Evolutionary conservation across 2,113 vertebrate species (phyloP), one percentile per base, ranked within the genome.

Genomic region (Cebidichthys violaceus): DNA sequence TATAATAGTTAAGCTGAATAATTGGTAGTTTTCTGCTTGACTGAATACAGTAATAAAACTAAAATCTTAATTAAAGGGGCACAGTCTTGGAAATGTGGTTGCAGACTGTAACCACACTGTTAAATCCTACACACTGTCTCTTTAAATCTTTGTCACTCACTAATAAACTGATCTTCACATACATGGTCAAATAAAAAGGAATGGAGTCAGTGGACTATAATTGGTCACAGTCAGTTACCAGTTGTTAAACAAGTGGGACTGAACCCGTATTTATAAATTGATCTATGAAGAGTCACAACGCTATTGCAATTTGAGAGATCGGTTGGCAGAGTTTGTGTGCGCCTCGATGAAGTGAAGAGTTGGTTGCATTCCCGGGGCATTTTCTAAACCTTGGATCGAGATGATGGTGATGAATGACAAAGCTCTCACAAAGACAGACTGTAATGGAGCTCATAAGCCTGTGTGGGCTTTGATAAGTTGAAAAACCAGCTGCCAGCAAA

Each of bases 391-490:
- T 54, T 22, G 31, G 66, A 65, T 7, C 0, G 0, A 35, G 45
- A 52, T 35, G 47, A 72, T 20, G 47, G 71, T 35, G 61, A 73
- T 64, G 33, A 66, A 62, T 70, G 65, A 35, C 35, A 43, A 68
- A n/a, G n/a, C 10, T 41, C 13, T 62, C 22, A 60, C 24, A 59
- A 37, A 81, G 66, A 75, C 77, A 78, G 67, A 70, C 50, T 68
- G 39, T 72, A 52, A 74, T 41, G 50, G 52, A 79, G 35, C 31
- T 57, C 27, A 59, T 60, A 24, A 61, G 68, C 45, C 24, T 62
- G 29, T 35, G 35, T 70, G 64, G 39, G 57, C 15, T 86, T 75
- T 59, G 75, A 65, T 29, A n/a, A 66, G 47, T 66, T 24, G 18
- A 39, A 15, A 10, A 33, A 60, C 22, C 52, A 43, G 65, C 17